Conservation (phyloP, 2,797 vertebrate species). For the Poecilia picta region DNA sequence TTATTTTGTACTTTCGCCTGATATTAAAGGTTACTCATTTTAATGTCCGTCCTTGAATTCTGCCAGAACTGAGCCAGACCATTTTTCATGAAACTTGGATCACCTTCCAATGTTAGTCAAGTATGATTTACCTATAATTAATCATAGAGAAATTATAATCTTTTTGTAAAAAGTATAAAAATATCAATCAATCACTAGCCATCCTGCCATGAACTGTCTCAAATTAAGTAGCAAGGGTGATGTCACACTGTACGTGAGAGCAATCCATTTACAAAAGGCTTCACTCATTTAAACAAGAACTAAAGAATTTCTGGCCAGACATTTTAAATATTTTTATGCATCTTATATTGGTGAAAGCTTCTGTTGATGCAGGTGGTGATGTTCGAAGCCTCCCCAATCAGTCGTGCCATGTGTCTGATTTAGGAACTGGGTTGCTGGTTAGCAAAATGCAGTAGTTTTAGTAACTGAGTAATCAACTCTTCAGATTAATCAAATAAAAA, state of each 20-base stretch:
- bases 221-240: background rate
- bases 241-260: background rate
- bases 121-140: background rate
- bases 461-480: no score
- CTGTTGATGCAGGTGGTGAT: no score
- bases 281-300: background rate
- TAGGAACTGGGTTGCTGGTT: background rate
- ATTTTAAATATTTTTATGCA: background rate
- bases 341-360: background rate
- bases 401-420: background rate
- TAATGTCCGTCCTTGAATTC: background rate
- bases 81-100: background rate
- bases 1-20: background rate
- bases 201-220: background rate
- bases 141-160: no score
- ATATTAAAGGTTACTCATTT: background rate
- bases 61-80: no score
- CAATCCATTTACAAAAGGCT: background rate
- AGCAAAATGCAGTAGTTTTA: background rate
- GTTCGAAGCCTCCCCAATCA: background rate
- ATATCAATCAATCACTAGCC: background rate
- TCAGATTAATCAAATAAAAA: no score
- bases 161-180: background rate
- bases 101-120: background rate
- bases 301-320: background rate